A percentile compares a stretch with the other conserved stretches of the same genome.
These are phyloP conservation scores for Pipistrellus pipistrellus DNA, from an alignment of 2,797 vertebrate genomes.

Conservation along the genomic window DNA sequence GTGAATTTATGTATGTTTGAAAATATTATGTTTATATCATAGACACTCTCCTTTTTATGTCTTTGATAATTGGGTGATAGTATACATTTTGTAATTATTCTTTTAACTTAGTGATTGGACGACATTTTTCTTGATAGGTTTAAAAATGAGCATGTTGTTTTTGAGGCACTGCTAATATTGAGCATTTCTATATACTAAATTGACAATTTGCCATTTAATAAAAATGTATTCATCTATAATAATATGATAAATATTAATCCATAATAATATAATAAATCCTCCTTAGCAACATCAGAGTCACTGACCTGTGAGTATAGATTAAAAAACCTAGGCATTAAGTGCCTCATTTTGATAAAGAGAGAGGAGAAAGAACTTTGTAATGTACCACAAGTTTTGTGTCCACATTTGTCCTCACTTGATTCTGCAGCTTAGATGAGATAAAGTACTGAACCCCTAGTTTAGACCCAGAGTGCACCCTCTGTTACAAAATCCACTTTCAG, in stretches of 20 bases:
- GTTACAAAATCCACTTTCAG: not conserved
- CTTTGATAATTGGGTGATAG: constrained; percentile 9
- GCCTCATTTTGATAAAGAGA: not conserved
- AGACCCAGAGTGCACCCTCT: not conserved
- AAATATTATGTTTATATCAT: not conserved
- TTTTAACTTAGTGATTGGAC: constrained; percentile 17
- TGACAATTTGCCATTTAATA: constrained; percentile 7
- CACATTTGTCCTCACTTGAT: not conserved
- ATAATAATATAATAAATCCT: not conserved
- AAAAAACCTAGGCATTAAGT: not conserved
- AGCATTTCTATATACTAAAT: constrained; percentile 14
- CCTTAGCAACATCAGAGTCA: not conserved
- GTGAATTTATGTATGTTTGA: not conserved
- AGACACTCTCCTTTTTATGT: not conserved
- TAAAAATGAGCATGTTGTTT: constrained; percentile 40
- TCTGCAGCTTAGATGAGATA: constrained; percentile 5
- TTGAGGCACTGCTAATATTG: constrained; percentile 36
- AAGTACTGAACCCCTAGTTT: not conserved
- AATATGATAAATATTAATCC: constrained; percentile 43
- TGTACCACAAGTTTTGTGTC: not conserved
- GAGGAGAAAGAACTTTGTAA: not conserved
- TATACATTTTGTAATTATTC: not conserved
- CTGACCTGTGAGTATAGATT: not conserved
- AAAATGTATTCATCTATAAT: not conserved
- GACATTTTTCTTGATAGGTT: not conserved